These are phyloP conservation scores for Ennomos quercinarius DNA, from an alignment of 2,888 invertebrate genomes.

Conservation along the genomic window DNA sequence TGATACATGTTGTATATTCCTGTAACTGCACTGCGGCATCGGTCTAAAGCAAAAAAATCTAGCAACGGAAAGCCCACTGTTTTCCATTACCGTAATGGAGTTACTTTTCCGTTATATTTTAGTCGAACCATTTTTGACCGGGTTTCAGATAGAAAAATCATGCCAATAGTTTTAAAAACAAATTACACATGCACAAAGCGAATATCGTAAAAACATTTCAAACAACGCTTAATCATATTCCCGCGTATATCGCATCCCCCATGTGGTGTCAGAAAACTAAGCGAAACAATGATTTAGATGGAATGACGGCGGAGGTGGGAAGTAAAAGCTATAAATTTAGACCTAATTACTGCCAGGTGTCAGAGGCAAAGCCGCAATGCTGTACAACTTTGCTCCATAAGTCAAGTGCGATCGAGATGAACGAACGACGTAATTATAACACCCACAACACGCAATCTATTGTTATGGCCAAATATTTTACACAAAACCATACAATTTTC, in stretches of 20 bases:
- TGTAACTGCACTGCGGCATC: slow-evolving; percentile 79
- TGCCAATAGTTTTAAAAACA: slow-evolving; percentile 44
- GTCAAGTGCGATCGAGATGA: slow-evolving; percentile 69
- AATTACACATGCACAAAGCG: slow-evolving; percentile 37
- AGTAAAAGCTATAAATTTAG: slow-evolving; percentile 71
- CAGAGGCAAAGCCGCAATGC: slow-evolving; percentile 69
- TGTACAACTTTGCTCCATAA: slow-evolving; percentile 73
- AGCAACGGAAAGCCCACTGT: slow-evolving; percentile 72
- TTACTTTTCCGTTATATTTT: slow-evolving; percentile 72
- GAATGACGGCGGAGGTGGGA: slow-evolving; percentile 61
- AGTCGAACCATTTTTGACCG: slow-evolving; percentile 58
- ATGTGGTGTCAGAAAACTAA: slow-evolving; percentile 53
- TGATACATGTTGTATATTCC: slow-evolving; percentile 78
- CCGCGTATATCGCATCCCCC: slow-evolving; percentile 48
- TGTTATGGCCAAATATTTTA: slow-evolving; percentile 24
- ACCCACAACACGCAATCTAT: slow-evolving; percentile 43
- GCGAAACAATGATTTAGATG: slow-evolving; percentile 59
- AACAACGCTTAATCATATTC: slow-evolving; percentile 48
- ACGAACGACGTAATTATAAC: slow-evolving; percentile 54
- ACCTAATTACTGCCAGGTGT: slow-evolving; percentile 80
- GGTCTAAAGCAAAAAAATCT: slow-evolving; percentile 65
- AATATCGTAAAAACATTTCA: slow-evolving; percentile 42
- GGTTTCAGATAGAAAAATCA: slow-evolving; percentile 43
- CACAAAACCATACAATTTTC: slow-evolving; percentile 21
- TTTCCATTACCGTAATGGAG: slow-evolving; percentile 80